Base-by-base conservation (phyloP, 1,140 invertebrate genomes). In the Drosophila bocqueti region DNA sequence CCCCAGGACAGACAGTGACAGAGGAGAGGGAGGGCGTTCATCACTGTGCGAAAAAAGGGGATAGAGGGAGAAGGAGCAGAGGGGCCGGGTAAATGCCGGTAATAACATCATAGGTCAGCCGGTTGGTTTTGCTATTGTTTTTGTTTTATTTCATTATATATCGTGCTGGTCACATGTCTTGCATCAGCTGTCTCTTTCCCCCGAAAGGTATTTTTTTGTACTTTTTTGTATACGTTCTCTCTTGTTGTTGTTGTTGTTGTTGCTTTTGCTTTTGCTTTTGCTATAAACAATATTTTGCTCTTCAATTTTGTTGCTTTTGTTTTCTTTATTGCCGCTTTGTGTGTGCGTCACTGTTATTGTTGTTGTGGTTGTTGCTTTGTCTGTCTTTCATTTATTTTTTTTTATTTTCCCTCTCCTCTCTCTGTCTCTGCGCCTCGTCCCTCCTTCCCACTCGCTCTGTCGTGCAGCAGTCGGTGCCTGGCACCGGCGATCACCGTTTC, bases 401-500 rank as follows among this genome's bases (percentile, higher is more conserved):
- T 68, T 57, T 76, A 65, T 55, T 73, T 59, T 72, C 11, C 50
- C 45, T 66, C n/a, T 50, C 16, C 26, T 24, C 36, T 43, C 67
- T 16, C 47, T 45, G 50, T 60, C 34, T 34, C 34, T 11, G 3
- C 43, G 7, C 40, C 47, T 47, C 40, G 29, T 36, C 47, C 57
- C 62, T 63, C 60, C 7, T 21, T n/a, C 13, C 0, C 60, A 26
- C 52, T 77, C 29, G 21, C 63, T 58, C 71, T 52, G 74, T 61
- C 49, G 54, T 79, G 76, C 76, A 79, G 76, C 76, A 82, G 64
- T 84, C 68, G 77, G 83, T 87, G 81, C 84, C 83, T 68, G 83
- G 83, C 68, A 87, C 83, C 83, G 73, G 83, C 84, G 83, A 87
- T 87, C 83, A 87, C 83, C 84, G 83, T 68, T 86, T 82, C 59